Evolutionary conservation across 1,140 invertebrate species (phyloP).

Genomic region (Drosophila nikananu): DNA sequence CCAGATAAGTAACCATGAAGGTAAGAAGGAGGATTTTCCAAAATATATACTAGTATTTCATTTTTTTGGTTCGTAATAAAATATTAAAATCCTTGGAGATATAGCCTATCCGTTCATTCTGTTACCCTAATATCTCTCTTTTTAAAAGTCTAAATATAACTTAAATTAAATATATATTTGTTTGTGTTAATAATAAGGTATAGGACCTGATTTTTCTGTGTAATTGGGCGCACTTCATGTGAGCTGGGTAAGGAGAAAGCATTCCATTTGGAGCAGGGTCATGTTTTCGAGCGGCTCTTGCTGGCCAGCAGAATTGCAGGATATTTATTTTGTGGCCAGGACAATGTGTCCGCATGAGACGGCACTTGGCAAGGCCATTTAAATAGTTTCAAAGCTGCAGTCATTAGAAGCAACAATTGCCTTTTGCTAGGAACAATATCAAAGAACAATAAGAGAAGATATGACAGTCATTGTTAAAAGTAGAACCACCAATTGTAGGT

Average conservation of each 20-base stretch:
- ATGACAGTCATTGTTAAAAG: background rate
- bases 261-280: constrained; percentile 42
- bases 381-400: constrained; percentile 57
- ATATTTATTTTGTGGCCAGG: constrained; percentile 52
- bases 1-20: too few species aligned
- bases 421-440: constrained; percentile 18
- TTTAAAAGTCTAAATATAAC: background rate
- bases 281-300: constrained; percentile 41
- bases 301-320: constrained; percentile 42
- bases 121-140: too few species aligned
- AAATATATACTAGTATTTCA: too few species aligned
- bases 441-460: constrained; percentile 17
- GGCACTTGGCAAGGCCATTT: constrained; percentile 29
- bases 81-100: too few species aligned
- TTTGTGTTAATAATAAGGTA: background rate
- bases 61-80: too few species aligned
- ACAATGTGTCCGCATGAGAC: constrained; percentile 37
- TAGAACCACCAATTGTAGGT: background rate
- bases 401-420: constrained; percentile 53
- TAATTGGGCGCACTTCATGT: background rate
- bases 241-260: background rate
- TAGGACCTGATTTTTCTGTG: background rate
- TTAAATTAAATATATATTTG: background rate
- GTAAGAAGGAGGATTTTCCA: too few species aligned
- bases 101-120: too few species aligned